Evolutionary conservation across 2,888 invertebrate genomes (phyloP), one percentile per base, ranked within the genome.

Genomic region (Synanthedon myopaeformis): DNA sequence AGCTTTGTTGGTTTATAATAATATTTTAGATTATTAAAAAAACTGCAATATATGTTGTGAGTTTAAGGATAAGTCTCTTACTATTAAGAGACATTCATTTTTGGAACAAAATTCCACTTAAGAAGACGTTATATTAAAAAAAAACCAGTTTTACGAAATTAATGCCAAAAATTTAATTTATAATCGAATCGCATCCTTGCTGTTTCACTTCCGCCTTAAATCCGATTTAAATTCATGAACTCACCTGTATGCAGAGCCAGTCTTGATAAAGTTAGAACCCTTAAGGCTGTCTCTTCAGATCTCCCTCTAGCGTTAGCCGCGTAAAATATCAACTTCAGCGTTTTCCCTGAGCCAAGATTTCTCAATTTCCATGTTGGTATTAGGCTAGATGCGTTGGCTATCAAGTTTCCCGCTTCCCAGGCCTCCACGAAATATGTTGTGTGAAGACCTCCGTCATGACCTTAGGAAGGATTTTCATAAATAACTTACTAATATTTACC

Each of bases 251-350:
- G 82, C 51, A 85, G 70, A 10, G 84, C 84, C 42, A 83, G 59
- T 57, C 79, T 67, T 12, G 84, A 76, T 42, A 83, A 59, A 11
- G 86, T 86, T 42, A 80, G 79, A 3, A 86, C 72, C 58, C 77
- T 76, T 41, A 87, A 59, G 1, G 71, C 67, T 0, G 93, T 90
- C 0, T 90, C 79, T 57, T 95, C 94, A 60, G 96, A 96, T 62
- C 92, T 89, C 13, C 96, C 96, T 67, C 94, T 93, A 5, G 92
- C 90, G 76, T 97, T 97, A 56, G 91, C 91, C 1, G 96, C 93
- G 76, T 94, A 96, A 58, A 96, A 90, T 53, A 92, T 87, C 75
- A 96, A 91, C 65, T 92, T 92, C 60, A 96, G 89, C 13, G 92
- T 89, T 65, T 92, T 92, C 5, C 94, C 96, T 0, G 96, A 91